Base-by-base conservation (phyloP, 1,140 invertebrate genomes). In the Calliphora vicina region DNA sequence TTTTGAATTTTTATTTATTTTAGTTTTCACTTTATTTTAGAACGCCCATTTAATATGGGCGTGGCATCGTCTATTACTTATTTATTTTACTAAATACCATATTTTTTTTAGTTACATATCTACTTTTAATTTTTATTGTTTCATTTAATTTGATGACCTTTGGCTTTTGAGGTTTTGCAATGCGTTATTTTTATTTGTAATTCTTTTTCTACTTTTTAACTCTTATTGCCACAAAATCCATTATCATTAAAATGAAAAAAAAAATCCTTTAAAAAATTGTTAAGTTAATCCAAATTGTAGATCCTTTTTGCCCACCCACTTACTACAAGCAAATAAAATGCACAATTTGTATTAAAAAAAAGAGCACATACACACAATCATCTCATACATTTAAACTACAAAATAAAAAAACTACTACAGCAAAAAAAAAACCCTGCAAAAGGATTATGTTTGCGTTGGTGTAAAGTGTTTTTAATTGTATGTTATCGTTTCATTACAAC, bases 261-360 rank as follows among this genome's bases (percentile, higher is more conserved):
- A 67, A 67, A 67, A 67, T 67, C 61, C 61, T 67, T 67, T 67
- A 67, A 67, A 67, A 67, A 67, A 67, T 67, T 67, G 61, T 67
- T 67, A 67, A 67, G 61, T 67, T 67, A 67, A 67, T 67, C 61
- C 61, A 67, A 67, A 23, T 23, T 67, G 61, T 67, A 23, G 17
- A 23, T 23, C 10, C n/a, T 67, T 67, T 23, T 67, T 67, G 13
- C 50, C 17, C 17, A 61, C 50, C 13, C 5, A 17, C 17, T 25
- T 23, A 20, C n/a, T 67, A 23, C 61, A 50, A 23, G n/a, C 61
- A 67, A 67, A 67, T 67, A 67, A 67, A 67, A 67, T 23, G 23
- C 61, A 67, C 61, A 67, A 67, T 67, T 67, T 67, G 23, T 67
- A 67, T 23, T 67, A 8, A 35, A 35, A 35, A 35, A 35, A 35